Conservation (phyloP, 2,888 invertebrate species). For the Papilio demoleus region DNA sequence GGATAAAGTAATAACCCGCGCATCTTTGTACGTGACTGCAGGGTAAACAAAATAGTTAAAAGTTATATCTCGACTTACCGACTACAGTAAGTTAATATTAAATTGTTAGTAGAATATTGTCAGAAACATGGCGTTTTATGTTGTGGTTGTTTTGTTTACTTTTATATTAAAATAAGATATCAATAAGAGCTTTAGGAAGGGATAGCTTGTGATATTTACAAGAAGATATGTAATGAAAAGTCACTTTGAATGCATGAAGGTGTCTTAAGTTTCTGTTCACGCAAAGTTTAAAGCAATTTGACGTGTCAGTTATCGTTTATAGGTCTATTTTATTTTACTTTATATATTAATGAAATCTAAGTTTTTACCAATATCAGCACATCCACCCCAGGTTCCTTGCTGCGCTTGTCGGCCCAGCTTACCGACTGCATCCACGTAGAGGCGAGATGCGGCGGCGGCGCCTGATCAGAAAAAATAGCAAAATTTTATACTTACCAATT, state of each 20-base stretch:
- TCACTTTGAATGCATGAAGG: not conserved
- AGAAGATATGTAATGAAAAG: not conserved
- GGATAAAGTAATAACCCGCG: constrained; percentile 29
- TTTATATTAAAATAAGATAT: not conserved
- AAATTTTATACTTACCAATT: too few relatives aligned
- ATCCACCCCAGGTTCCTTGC: constrained; percentile 95
- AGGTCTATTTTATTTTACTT: too few relatives aligned
- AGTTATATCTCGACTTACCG: constrained; percentile 11
- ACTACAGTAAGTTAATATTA: constrained; percentile 13
- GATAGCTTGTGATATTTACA: not conserved
- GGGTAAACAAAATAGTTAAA: constrained; percentile 34
- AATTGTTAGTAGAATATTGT: not conserved
- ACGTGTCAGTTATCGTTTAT: too few relatives aligned
- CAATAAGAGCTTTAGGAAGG: not conserved
- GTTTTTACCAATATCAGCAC: constrained; percentile 91
- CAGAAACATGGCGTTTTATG: not conserved
- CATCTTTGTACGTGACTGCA: constrained; percentile 21
- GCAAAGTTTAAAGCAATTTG: too few relatives aligned
- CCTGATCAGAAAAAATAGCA: constrained; percentile 79
- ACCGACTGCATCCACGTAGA: constrained; percentile 94
- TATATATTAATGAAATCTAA: too few relatives aligned
- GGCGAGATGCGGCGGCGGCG: constrained; percentile 93
- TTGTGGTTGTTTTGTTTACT: not conserved
- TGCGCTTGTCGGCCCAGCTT: constrained; percentile 95
- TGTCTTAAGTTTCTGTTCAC: too few relatives aligned